These are phyloP conservation scores for Cenopis cana DNA, from an alignment of 2,888 invertebrate species.

Conservation along the genomic window DNA sequence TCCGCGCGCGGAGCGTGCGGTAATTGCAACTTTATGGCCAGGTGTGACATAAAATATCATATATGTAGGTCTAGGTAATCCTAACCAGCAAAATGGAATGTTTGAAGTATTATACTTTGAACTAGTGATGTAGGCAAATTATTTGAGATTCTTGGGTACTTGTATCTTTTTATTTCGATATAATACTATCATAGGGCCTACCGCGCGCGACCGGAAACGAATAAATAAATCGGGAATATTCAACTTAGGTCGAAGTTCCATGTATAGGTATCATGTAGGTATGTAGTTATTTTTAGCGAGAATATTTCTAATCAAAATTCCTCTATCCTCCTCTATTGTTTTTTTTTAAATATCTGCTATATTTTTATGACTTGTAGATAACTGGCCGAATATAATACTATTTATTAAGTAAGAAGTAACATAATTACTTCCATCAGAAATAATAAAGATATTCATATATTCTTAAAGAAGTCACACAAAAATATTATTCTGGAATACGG, in stretches of 20 bases:
- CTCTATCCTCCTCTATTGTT: too few species aligned
- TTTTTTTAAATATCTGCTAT: background rate
- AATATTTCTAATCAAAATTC: background rate
- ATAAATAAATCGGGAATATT: background rate
- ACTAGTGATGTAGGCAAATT: background rate
- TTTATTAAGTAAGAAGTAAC: background rate
- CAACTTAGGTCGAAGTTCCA: background rate
- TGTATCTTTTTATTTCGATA: background rate
- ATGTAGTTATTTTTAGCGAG: background rate
- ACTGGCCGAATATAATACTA: conserved; percentile 3
- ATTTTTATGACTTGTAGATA: background rate
- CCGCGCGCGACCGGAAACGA: too few species aligned
- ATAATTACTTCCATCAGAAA: background rate
- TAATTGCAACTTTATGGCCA: too few species aligned
- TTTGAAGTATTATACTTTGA: conserved; percentile 44
- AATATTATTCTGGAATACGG: background rate
- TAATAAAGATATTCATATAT: background rate
- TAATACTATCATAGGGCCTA: background rate
- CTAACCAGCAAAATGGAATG: conserved; percentile 52
- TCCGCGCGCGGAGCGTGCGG: too few species aligned
- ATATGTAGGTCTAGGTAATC: too few species aligned
- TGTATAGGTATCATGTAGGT: background rate
- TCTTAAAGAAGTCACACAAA: background rate
- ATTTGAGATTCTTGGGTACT: conserved; percentile 34
- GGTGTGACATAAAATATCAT: background rate